Conservation (phyloP, 2,797 vertebrate species). For the Lutjanus campechanus region DNA sequence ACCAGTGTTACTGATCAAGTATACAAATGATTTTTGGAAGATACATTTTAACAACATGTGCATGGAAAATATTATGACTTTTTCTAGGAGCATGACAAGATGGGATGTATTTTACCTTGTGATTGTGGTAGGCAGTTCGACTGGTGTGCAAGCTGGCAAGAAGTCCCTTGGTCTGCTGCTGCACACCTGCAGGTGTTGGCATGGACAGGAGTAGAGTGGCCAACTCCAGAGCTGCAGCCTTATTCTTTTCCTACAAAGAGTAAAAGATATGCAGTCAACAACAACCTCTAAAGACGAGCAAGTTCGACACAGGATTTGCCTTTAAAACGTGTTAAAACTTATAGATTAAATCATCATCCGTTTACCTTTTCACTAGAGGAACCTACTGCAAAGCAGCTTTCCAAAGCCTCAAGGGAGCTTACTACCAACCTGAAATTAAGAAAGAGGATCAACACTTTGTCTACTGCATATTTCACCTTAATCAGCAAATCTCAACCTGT, state of each 20-base stretch:
- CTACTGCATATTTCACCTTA: conserved; percentile 1
- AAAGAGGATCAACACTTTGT: conserved; percentile 51
- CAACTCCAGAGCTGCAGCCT: conserved; percentile 93
- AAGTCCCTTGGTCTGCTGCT: conserved; percentile 98
- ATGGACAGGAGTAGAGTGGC: conserved; percentile 96
- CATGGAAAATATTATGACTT: neutral
- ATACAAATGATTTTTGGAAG: neutral
- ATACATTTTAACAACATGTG: neutral
- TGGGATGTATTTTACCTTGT: conserved; percentile 89
- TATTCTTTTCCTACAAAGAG: conserved; percentile 92
- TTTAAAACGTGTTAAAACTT: neutral
- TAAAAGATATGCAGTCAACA: conserved; percentile 23
- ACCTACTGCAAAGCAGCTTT: conserved; percentile 98
- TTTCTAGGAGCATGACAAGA: neutral
- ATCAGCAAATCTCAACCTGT: conserved; percentile 42
- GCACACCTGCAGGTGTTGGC: conserved; percentile 95
- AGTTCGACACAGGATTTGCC: neutral
- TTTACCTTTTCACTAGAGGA: conserved; percentile 95
- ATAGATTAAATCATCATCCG: neutral
- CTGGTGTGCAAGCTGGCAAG: conserved; percentile 97
- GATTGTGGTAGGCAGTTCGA: conserved; percentile 97
- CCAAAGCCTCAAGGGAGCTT: conserved; percentile 97
- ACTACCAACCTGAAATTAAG: conserved; percentile 92
- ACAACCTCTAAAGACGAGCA: neutral
- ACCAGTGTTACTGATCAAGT: neutral